phyloP scores from a whole-genome alignment of 2,888 invertebrate species.

The Fissipunctia ypsillon region DNA sequence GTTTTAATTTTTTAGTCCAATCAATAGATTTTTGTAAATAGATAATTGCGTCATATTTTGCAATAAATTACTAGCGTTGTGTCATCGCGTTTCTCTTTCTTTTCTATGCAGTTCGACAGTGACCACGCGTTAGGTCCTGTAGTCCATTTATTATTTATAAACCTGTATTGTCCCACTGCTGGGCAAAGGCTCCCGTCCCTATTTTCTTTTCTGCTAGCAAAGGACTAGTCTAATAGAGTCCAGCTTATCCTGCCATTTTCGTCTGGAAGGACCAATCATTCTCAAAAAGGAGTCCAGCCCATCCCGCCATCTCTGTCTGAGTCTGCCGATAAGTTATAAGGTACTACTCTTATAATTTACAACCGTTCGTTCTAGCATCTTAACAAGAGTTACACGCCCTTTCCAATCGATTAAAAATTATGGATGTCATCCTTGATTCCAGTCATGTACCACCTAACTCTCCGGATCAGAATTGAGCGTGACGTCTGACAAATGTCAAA shows the following conservation, averaged over 20 bases:
- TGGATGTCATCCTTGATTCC: slow-evolving; percentile 4
- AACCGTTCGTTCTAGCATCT: neutral
- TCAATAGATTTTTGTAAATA: no score
- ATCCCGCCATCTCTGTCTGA: neutral
- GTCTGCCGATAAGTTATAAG: no score
- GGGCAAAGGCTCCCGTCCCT: no score
- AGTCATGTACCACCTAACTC: slow-evolving; percentile 29
- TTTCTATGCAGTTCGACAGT: no score
- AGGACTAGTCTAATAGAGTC: neutral
- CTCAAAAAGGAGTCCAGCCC: neutral
- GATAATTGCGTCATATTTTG: no score
- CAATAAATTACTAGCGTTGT: no score
- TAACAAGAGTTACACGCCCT: neutral
- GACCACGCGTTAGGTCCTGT: no score
- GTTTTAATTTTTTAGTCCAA: no score
- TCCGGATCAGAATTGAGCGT: slow-evolving; percentile 12
- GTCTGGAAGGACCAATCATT: neutral
- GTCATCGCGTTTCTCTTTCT: no score
- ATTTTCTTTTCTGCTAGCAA: neutral
- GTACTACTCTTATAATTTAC: neutral
- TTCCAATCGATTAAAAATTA: neutral
- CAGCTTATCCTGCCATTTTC: neutral
- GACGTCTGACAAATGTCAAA: slow-evolving; percentile 30
- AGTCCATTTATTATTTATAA: no score
- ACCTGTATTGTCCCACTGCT: no score